Conservation (phyloP, 2,888 invertebrate species). For the Drosophila kuntzei region DNA sequence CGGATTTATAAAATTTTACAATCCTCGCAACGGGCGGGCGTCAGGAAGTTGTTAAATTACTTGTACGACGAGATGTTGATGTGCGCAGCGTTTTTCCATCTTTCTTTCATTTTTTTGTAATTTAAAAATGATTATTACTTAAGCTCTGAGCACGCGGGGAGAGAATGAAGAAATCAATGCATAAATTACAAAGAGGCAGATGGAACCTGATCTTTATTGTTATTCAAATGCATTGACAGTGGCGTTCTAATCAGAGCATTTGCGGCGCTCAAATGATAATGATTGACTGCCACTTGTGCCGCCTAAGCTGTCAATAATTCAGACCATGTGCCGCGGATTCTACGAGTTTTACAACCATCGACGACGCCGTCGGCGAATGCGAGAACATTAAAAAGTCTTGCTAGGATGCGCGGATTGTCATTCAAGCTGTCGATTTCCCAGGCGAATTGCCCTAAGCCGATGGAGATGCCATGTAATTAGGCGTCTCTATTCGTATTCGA, state of each 20-base stretch:
- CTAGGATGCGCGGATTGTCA: slow-evolving; percentile 33
- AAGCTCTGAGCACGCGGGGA: slow-evolving; percentile 7
- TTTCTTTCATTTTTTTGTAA: slow-evolving; percentile 53
- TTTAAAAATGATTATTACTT: slow-evolving; percentile 76
- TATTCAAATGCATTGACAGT: slow-evolving; percentile 82
- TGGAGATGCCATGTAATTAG: slow-evolving; percentile 70
- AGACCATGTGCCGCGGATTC: slow-evolving; percentile 68
- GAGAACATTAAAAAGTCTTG: slow-evolving; percentile 38
- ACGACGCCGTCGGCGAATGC: slow-evolving; percentile 21
- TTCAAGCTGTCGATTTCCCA: slow-evolving; percentile 81
- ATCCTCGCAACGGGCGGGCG: slow-evolving; percentile 69
- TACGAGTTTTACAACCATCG: slow-evolving; percentile 33
- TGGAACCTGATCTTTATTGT: slow-evolving; percentile 79
- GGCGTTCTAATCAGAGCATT: slow-evolving; percentile 48
- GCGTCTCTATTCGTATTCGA: slow-evolving; percentile 17
- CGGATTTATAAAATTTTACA: slow-evolving; percentile 66
- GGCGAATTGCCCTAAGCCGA: slow-evolving; percentile 74
- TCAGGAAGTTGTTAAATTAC: slow-evolving; percentile 75
- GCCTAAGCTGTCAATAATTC: slow-evolving; percentile 80
- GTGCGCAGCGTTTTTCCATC: slow-evolving; percentile 28
- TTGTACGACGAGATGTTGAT: slow-evolving; percentile 20
- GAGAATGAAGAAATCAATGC: slow-evolving; percentile 68
- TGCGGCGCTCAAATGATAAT: slow-evolving; percentile 63
- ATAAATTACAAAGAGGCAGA: slow-evolving; percentile 71
- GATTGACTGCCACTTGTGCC: slow-evolving; percentile 65